phyloP scores from a whole-genome alignment of 2,113 vertebrate species.

The Rhegmatorhina hoffmannsi region DNA sequence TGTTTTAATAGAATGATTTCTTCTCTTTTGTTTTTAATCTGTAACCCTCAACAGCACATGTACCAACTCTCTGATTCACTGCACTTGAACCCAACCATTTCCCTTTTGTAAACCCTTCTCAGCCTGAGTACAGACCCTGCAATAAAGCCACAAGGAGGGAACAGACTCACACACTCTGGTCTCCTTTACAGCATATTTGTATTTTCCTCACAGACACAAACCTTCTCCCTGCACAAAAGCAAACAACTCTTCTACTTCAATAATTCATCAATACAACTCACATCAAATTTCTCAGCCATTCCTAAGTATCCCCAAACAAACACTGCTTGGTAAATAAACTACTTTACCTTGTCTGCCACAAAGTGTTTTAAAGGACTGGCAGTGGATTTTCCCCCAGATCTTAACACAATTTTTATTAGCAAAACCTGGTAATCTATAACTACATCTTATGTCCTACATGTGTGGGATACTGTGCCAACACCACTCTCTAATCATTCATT shows the following conservation, averaged over 20 bases:
- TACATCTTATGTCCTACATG: rapidly evolving
- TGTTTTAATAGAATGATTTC: neutral
- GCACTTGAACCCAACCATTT: neutral
- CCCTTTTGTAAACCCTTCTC: neutral
- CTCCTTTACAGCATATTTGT: neutral
- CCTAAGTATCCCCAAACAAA: neutral
- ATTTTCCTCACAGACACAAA: neutral
- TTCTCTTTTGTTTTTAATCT: neutral
- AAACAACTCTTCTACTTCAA: neutral
- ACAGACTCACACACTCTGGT: neutral
- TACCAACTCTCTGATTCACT: neutral
- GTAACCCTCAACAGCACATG: neutral
- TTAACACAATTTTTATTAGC: too few species aligned
- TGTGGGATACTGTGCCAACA: neutral
- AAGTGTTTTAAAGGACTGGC: neutral
- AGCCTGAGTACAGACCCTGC: neutral
- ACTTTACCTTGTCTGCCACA: neutral
- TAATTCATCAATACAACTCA: neutral
- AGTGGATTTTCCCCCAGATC: rapidly evolving
- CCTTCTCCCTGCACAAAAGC: neutral
- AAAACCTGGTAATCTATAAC: neutral
- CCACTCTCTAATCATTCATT: neutral
- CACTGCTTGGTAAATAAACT: neutral
- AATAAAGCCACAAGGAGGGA: neutral
- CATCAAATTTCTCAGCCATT: neutral